phyloP scores from a whole-genome alignment of 2,888 invertebrate genomes.

The Parnassius apollo region DNA sequence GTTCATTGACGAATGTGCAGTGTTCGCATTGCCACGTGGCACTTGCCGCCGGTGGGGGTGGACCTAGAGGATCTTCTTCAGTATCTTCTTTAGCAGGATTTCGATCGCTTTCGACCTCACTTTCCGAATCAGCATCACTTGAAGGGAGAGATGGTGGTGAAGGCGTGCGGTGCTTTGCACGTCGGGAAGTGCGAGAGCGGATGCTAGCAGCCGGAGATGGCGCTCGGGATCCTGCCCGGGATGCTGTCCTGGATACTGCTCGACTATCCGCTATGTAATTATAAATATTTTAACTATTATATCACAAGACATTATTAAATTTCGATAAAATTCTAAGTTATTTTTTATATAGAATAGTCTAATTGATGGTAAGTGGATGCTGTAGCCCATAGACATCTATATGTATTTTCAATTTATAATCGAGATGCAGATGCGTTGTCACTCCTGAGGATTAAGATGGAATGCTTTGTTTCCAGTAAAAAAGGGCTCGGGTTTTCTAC shows the following conservation, averaged over 20 bases:
- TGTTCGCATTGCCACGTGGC: constrained; percentile 93
- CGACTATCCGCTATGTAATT: constrained; percentile 66
- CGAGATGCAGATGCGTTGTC: too few relatives aligned
- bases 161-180: constrained; percentile 62
- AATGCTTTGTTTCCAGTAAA: too few relatives aligned
- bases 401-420: too few relatives aligned
- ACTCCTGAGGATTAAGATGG: too few relatives aligned
- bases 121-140: constrained; percentile 84
- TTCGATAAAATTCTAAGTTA: too few relatives aligned
- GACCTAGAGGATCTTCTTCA: constrained; percentile 58
- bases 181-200: constrained; percentile 85
- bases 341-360: too few relatives aligned
- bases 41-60: constrained; percentile 76
- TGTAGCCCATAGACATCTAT: too few relatives aligned
- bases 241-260: constrained; percentile 71
- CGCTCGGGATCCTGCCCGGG: constrained; percentile 83
- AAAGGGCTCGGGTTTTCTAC: too few relatives aligned
- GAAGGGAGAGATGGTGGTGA: constrained; percentile 69
- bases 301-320: neutral
- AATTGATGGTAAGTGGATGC: too few relatives aligned
- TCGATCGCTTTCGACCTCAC: constrained; percentile 57
- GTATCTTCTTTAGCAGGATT: constrained; percentile 28
- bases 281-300: neutral
- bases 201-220: constrained; percentile 85
- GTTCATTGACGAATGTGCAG: constrained; percentile 93